A percentile compares a stretch with the other conserved stretches of the same genome.
Evolutionary conservation across 1,140 invertebrate genomes (phyloP).

Genomic region (Bombus terrestris): DNA sequence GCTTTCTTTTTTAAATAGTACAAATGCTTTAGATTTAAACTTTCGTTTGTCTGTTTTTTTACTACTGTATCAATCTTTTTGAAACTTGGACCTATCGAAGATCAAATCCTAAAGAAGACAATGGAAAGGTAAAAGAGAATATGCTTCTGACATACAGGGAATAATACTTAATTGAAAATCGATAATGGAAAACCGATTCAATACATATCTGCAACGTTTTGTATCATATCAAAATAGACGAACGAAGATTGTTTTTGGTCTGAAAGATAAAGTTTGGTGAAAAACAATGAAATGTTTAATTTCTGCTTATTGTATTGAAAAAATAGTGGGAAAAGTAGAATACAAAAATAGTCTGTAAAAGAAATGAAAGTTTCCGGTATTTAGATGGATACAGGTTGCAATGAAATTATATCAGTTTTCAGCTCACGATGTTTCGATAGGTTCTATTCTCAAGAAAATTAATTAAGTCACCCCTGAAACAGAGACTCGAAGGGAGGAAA

Average conservation of each 20-base stretch:
- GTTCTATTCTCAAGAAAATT: neutral
- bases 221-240: neutral
- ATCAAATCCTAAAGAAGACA: neutral
- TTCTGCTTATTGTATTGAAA: neutral
- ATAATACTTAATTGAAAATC: neutral
- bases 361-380: neutral
- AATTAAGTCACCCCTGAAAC: conserved; percentile 6
- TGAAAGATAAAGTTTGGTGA: neutral
- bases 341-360: neutral
- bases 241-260: neutral
- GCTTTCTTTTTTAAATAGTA: too few relatives aligned
- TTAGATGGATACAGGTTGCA: neutral
- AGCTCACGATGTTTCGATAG: neutral
- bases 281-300: neutral
- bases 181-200: neutral
- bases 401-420: neutral
- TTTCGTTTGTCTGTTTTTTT: neutral
- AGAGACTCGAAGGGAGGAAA: neutral
- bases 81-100: neutral
- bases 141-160: too few relatives aligned
- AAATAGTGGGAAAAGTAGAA: neutral
- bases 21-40: too few relatives aligned
- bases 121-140: neutral
- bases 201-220: neutral
- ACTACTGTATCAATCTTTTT: neutral